Conservation (phyloP, 2,113 vertebrate genomes). For the Emydura subglobosa region DNA sequence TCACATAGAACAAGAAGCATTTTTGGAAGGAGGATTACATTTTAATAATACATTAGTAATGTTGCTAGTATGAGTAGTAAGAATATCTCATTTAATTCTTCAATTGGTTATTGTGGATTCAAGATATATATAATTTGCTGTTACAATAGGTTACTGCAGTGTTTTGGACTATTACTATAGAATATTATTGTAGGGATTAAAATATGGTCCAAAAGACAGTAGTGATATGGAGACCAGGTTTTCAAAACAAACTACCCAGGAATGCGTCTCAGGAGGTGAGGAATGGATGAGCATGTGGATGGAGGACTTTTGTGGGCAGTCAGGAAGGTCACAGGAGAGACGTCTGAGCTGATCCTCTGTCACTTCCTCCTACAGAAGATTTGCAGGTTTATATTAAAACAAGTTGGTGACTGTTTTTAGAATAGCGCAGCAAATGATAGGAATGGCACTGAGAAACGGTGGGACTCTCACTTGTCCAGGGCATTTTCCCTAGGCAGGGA, state of each 20-base stretch:
- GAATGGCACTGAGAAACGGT: not conserved
- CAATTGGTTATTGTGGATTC: not conserved
- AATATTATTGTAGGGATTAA: not conserved
- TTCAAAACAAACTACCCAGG: not conserved
- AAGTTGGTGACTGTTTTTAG: not conserved
- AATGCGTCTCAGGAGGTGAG: not conserved
- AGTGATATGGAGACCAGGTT: not conserved
- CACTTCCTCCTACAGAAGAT: not conserved
- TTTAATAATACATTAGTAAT: not conserved
- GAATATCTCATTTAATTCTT: not conserved
- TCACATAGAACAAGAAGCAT: not conserved
- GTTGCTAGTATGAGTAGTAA: not conserved
- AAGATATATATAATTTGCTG: not conserved
- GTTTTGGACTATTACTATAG: not conserved
- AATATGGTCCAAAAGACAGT: not conserved
- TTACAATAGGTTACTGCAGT: not conserved
- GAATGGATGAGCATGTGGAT: not conserved
- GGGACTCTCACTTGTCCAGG: not conserved
- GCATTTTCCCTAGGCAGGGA: not conserved
- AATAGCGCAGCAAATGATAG: accelerated
- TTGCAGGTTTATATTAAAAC: not conserved
- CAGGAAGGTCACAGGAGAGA: not conserved
- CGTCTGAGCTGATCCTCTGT: not conserved
- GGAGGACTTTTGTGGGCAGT: not conserved
- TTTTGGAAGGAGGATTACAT: not conserved